Percentiles rank a stretch among this genome's conserved stretches.
phyloP scores from a whole-genome alignment of 1,140 invertebrate species.

The Ceratosolen solmsi region DNA sequence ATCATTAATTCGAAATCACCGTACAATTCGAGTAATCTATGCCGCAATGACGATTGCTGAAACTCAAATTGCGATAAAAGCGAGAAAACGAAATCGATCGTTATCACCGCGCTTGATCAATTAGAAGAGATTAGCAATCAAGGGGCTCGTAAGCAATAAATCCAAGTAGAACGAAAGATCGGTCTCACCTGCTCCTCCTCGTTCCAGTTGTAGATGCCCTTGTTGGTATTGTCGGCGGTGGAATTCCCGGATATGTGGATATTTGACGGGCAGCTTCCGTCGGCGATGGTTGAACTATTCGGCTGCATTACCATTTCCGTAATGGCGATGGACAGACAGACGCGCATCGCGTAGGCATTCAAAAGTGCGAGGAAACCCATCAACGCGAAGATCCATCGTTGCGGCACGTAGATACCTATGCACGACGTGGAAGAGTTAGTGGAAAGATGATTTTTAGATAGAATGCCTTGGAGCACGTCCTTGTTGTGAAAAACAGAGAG shows the following conservation, averaged over 20 bases:
- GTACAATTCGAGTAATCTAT: too few relatives aligned
- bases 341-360: conserved; percentile 92
- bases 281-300: conserved; percentile 42
- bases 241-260: neutral
- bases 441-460: too few relatives aligned
- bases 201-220: conserved; percentile 31
- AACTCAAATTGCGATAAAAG: too few relatives aligned
- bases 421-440: neutral
- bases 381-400: conserved; percentile 84
- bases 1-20: too few relatives aligned
- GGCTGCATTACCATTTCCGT: conserved; percentile 84
- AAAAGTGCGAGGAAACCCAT: conserved; percentile 89
- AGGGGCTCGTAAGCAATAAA: neutral
- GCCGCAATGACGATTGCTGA: too few relatives aligned
- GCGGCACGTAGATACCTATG: conserved; percentile 79
- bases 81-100: too few relatives aligned
- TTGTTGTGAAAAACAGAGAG: too few relatives aligned
- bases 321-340: conserved; percentile 91
- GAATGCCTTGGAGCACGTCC: too few relatives aligned
- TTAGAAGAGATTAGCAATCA: too few relatives aligned
- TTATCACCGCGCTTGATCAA: too few relatives aligned
- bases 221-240: neutral
- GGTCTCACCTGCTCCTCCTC: conserved; percentile 35
- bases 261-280: neutral
- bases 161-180: neutral